A percentile compares a stretch with the other conserved stretches of the same genome.
phyloP scores from a whole-genome alignment of 2,797 vertebrate species.

The Rallus crepitans region DNA sequence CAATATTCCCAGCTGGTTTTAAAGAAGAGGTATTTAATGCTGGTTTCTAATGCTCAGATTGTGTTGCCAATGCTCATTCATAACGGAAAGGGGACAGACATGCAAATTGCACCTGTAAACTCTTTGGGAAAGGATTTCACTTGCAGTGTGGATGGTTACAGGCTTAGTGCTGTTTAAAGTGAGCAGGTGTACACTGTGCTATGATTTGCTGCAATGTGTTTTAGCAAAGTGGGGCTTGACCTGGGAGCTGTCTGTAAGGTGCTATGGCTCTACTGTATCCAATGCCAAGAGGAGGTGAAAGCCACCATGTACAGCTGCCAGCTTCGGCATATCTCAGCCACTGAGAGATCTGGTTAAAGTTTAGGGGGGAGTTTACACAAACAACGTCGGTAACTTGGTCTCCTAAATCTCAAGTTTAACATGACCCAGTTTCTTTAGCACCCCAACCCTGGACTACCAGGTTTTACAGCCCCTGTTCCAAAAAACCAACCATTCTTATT shows the following conservation, averaged over 20 bases:
- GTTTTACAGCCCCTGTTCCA: neutral
- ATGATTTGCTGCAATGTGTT: neutral
- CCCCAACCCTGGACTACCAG: neutral
- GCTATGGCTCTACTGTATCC: neutral
- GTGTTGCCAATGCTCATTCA: rapidly evolving
- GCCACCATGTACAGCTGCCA: neutral
- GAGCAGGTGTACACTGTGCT: rapidly evolving
- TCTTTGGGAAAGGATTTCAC: neutral
- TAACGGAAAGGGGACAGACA: neutral
- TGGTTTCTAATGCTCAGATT: neutral
- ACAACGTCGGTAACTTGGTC: neutral
- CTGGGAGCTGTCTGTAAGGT: neutral
- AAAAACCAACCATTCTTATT: neutral
- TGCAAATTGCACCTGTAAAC: neutral
- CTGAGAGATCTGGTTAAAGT: neutral
- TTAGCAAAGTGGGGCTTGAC: neutral
- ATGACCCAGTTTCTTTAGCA: neutral
- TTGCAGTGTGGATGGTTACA: neutral
- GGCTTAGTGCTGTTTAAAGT: neutral
- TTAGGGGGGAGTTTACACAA: neutral
- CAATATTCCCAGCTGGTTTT: neutral
- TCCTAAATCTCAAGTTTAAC: neutral
- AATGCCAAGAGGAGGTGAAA: neutral
- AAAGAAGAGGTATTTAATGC: neutral
- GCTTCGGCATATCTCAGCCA: neutral